Percentiles rank a stretch among this genome's conserved stretches.
These are phyloP conservation scores for Romanogobio albipinnatus DNA, from an alignment of 2,113 vertebrate genomes.

Conservation along the genomic window DNA sequence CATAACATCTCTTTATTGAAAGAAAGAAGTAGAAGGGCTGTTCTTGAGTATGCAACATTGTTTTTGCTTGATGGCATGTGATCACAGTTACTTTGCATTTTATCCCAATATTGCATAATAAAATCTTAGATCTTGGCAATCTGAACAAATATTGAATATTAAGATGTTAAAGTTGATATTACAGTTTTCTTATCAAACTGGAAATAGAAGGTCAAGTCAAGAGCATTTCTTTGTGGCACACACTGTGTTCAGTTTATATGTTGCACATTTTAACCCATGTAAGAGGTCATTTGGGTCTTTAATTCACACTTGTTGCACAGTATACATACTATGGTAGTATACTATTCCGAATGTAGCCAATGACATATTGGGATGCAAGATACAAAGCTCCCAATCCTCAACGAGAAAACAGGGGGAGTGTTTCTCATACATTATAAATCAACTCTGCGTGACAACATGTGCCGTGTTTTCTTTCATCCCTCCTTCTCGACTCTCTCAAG, in stretches of 20 bases:
- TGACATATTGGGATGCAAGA: conserved; percentile 16
- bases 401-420: conserved; percentile 27
- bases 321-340: background rate
- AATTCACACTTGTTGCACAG: background rate
- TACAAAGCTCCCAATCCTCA: background rate
- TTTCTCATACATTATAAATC: conserved; percentile 61
- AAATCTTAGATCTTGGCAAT: background rate
- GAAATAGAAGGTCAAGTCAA: background rate
- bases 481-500: conserved; percentile 23
- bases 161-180: background rate
- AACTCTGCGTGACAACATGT: conserved; percentile 38
- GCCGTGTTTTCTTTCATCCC: conserved; percentile 46
- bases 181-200: background rate
- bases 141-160: background rate
- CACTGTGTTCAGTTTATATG: background rate
- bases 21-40: background rate
- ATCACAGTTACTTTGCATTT: background rate
- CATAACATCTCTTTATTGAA: background rate
- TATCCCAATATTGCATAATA: background rate
- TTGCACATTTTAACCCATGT: background rate
- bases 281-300: background rate
- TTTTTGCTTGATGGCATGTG: background rate
- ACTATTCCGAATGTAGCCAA: background rate
- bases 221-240: background rate
- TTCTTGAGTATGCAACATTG: background rate